Percentiles rank a stretch among this genome's conserved stretches.
These are phyloP conservation scores for Xestobium rufovillosum DNA, from an alignment of 2,888 invertebrate genomes.

Conservation along the genomic window DNA sequence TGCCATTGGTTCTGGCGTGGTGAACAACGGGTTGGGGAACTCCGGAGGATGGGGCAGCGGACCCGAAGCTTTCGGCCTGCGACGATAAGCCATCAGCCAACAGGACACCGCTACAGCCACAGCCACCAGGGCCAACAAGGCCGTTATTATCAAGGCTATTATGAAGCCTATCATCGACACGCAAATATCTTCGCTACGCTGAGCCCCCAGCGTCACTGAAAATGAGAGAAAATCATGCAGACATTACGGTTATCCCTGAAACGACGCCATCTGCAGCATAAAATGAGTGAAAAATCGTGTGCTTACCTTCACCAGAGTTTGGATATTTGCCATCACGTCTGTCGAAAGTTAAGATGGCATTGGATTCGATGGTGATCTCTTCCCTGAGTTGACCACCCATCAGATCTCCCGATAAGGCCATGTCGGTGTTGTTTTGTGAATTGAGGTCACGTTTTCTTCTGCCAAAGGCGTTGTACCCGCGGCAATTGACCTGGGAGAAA, in stretches of 20 bases:
- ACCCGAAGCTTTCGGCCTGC: constrained; percentile 78
- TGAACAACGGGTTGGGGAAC: constrained; percentile 90
- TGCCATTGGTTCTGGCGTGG: constrained; percentile 70
- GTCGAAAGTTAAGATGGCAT: constrained; percentile 84
- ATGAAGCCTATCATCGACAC: constrained; percentile 90
- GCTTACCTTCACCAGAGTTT: constrained; percentile 69
- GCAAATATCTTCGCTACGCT: constrained; percentile 76
- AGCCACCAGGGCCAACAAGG: constrained; percentile 82
- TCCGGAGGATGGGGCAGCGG: constrained; percentile 92
- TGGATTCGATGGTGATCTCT: constrained; percentile 88
- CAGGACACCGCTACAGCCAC: constrained; percentile 92
- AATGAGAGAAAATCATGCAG: constrained; percentile 19
- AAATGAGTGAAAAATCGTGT: neutral
- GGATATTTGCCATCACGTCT: constrained; percentile 71
- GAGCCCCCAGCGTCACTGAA: constrained; percentile 46
- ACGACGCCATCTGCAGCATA: neutral
- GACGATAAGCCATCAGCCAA: constrained; percentile 90
- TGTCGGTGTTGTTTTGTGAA: constrained; percentile 49
- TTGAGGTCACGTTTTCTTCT: constrained; percentile 59
- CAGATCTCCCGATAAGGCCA: constrained; percentile 50
- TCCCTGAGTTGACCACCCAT: constrained; percentile 78
- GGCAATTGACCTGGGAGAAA: constrained; percentile 70
- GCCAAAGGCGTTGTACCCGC: constrained; percentile 85
- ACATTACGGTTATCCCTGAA: neutral
- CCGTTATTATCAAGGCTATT: constrained; percentile 86